A percentile compares a stretch with the other conserved stretches of the same genome.
Evolutionary conservation across 2,113 vertebrate genomes (phyloP).

Genomic region (Morone saxatilis): DNA sequence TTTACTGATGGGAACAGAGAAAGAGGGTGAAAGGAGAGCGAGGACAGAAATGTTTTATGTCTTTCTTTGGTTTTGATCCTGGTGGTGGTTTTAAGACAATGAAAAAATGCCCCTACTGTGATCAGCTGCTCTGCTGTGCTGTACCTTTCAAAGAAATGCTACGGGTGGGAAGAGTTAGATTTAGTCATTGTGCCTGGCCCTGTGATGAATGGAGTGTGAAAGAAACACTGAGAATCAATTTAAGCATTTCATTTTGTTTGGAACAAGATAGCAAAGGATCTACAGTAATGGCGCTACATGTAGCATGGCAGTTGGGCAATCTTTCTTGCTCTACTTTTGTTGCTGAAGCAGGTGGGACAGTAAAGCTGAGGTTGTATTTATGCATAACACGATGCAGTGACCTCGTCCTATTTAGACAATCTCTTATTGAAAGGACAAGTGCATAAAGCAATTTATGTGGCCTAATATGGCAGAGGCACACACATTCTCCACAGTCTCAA

Average conservation of each 20-base stretch:
- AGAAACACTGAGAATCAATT: not conserved
- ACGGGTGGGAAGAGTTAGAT: not conserved
- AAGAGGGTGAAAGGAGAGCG: not conserved
- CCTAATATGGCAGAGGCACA: too few species aligned
- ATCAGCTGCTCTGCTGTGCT: not conserved
- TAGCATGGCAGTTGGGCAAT: too few species aligned
- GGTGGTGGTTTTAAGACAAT: not conserved
- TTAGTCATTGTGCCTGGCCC: not conserved
- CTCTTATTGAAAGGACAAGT: not conserved
- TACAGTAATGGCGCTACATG: not conserved
- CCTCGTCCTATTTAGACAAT: not conserved
- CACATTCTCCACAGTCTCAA: too few species aligned
- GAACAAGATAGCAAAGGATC: not conserved
- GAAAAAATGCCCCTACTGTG: slow-evolving; percentile 9
- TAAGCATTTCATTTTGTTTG: not conserved
- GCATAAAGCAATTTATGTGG: not conserved
- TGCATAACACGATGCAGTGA: not conserved
- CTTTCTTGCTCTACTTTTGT: not conserved
- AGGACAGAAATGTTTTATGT: not conserved
- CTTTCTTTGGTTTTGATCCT: slow-evolving; percentile 25
- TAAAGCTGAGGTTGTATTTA: not conserved
- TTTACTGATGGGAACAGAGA: slow-evolving; percentile 10
- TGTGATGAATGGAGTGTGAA: not conserved
- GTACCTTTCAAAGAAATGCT: not conserved
- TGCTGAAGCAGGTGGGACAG: not conserved